These are phyloP conservation scores for Tetranychus cinnabarinus DNA, from an alignment of 1,140 invertebrate genomes.

Conservation along the genomic window DNA sequence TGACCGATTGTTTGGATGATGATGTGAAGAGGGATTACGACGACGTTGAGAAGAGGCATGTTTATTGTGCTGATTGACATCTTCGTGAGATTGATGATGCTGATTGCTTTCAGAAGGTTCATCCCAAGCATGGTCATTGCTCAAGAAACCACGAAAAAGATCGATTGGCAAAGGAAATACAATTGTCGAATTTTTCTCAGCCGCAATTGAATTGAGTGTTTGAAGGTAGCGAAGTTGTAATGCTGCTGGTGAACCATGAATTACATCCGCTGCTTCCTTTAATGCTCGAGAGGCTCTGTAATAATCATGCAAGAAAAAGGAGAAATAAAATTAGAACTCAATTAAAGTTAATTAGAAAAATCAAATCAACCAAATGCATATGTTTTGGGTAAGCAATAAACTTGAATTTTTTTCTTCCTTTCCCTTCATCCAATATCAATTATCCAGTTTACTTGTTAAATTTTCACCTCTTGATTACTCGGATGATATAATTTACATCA, in stretches of 20 bases:
- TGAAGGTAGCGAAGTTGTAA: conserved; percentile 29
- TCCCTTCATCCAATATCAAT: too few relatives aligned
- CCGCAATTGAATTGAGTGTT: conserved; percentile 20
- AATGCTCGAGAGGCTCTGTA: conserved; percentile 49
- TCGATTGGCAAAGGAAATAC: conserved; percentile 19
- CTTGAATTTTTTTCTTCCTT: too few relatives aligned
- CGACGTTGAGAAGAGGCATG: neutral
- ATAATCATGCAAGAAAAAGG: neutral
- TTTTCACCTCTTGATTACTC: too few relatives aligned
- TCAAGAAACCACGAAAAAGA: conserved; percentile 1
- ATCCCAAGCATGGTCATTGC: neutral
- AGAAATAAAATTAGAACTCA: neutral
- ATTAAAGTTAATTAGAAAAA: neutral
- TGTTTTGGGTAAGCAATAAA: too few relatives aligned
- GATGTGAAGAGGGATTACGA: too few relatives aligned
- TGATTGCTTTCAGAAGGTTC: neutral
- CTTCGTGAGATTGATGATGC: neutral
- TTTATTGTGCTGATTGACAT: neutral
- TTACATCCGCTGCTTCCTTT: conserved; percentile 70
- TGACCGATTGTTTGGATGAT: too few relatives aligned
- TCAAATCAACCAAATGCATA: too few relatives aligned
- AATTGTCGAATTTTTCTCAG: conserved; percentile 24
- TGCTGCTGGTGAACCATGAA: conserved; percentile 30
- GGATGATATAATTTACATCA: too few relatives aligned
- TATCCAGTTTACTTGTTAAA: too few relatives aligned